Percentiles rank a stretch among this genome's conserved stretches.
Evolutionary conservation across 2,888 invertebrate genomes (phyloP).

Genomic region (Congeria kusceri): DNA sequence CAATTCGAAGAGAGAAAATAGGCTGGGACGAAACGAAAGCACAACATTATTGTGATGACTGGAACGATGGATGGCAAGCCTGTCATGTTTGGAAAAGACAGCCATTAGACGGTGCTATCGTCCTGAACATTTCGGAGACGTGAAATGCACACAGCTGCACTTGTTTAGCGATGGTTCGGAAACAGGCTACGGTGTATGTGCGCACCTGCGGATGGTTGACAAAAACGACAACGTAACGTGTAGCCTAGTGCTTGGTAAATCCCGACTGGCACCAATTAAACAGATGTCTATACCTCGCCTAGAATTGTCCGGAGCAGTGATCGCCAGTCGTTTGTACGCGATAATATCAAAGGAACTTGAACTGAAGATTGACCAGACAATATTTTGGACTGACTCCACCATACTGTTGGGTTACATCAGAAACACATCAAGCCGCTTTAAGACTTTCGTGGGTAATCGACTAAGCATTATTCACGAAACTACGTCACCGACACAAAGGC

Average conservation of each 20-base stretch:
- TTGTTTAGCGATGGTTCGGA: slow-evolving; percentile 56
- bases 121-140: slow-evolving; percentile 13
- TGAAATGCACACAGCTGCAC: slow-evolving; percentile 42
- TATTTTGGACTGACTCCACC: too few species aligned
- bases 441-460: too few species aligned
- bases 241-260: slow-evolving; percentile 37
- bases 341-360: slow-evolving; percentile 36
- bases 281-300: slow-evolving; percentile 32
- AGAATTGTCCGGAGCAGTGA: slow-evolving; percentile 34
- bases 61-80: slow-evolving; percentile 36
- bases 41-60: slow-evolving; percentile 16
- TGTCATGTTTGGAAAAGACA: slow-evolving; percentile 37
- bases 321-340: slow-evolving; percentile 32
- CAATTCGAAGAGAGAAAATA: slow-evolving; percentile 32
- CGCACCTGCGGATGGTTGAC: slow-evolving; percentile 38
- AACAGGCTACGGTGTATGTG: slow-evolving; percentile 44
- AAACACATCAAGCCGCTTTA: too few species aligned
- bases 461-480: too few species aligned
- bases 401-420: too few species aligned
- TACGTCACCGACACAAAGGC: too few species aligned
- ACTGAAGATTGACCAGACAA: too few species aligned
- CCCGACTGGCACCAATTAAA: slow-evolving; percentile 46
- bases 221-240: slow-evolving; percentile 11
- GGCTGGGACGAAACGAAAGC: slow-evolving; percentile 60
- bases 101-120: slow-evolving; percentile 47